A percentile compares a stretch with the other conserved stretches of the same genome.
Conservation (phyloP, 2,888 invertebrate species). For the Heteromyza rotundicornis region DNA sequence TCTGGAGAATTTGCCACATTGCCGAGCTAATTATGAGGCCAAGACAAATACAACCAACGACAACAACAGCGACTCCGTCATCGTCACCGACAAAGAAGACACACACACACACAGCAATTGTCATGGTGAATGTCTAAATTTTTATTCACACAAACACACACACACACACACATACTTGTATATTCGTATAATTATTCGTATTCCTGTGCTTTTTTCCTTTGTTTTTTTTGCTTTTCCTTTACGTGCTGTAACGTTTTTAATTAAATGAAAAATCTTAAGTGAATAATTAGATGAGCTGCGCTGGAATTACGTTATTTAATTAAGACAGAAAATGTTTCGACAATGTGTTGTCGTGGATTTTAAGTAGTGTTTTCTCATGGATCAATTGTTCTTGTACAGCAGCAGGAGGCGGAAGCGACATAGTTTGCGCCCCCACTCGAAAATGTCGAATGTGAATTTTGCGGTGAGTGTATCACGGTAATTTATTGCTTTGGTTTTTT, state of each 20-base stretch:
- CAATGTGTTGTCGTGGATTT: too few relatives aligned
- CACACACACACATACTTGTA: neutral
- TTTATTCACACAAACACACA: too few relatives aligned
- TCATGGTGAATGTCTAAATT: neutral
- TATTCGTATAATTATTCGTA: neutral
- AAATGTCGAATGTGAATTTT: neutral
- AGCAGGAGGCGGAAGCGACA: too few relatives aligned
- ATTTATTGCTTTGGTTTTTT: neutral
- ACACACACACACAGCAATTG: too few relatives aligned
- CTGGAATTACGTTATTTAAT: conserved; percentile 21
- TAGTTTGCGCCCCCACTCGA: neutral
- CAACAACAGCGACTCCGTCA: too few relatives aligned
- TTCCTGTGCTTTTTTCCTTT: neutral
- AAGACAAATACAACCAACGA: neutral
- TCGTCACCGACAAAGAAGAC: too few relatives aligned
- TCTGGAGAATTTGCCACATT: neutral
- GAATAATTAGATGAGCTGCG: conserved; percentile 25
- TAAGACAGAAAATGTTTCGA: conserved; percentile 12
- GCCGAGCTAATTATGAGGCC: neutral
- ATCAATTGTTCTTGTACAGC: too few relatives aligned
- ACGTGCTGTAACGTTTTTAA: conserved; percentile 19
- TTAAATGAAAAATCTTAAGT: conserved; percentile 21
- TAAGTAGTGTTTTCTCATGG: too few relatives aligned
- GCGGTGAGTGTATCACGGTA: neutral
- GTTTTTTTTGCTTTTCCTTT: too few relatives aligned